Percentiles rank a stretch among this genome's conserved stretches.
Conservation (phyloP, 2,797 vertebrate species). For the Falco novaeseelandiae region DNA sequence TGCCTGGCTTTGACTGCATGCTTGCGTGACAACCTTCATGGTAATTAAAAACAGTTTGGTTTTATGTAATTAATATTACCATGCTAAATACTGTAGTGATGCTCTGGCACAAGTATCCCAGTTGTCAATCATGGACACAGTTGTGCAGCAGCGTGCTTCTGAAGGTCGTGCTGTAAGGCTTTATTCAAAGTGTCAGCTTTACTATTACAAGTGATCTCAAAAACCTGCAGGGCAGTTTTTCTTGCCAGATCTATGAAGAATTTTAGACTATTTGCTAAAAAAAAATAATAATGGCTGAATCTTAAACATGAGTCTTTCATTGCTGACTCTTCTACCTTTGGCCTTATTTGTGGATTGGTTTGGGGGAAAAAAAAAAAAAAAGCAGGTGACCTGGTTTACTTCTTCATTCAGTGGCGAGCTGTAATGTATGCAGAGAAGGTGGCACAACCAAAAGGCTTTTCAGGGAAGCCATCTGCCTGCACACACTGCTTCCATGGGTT, state of each 20-base stretch:
- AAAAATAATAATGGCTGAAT: background rate
- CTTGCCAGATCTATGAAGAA: slow-evolving; percentile 3
- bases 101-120: background rate
- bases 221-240: slow-evolving; percentile 8
- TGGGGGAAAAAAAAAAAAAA: background rate
- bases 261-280: background rate
- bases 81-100: background rate
- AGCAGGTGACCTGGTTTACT: background rate
- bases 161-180: background rate
- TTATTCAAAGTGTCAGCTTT: slow-evolving; percentile 42
- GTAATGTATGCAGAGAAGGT: background rate
- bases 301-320: background rate
- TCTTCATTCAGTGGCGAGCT: background rate
- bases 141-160: background rate
- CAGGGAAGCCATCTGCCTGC: slow-evolving; percentile 15
- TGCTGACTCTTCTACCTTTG: background rate
- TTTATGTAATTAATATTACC: background rate
- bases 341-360: background rate
- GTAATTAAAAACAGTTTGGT: background rate
- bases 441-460: background rate
- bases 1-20: background rate
- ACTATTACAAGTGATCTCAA: background rate
- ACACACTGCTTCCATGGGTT: background rate
- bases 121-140: background rate
- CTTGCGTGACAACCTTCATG: background rate